Evolutionary conservation across 1,140 invertebrate species (phyloP), one percentile per base, ranked within the genome.

Genomic region (Doryteuthis pealeii): DNA sequence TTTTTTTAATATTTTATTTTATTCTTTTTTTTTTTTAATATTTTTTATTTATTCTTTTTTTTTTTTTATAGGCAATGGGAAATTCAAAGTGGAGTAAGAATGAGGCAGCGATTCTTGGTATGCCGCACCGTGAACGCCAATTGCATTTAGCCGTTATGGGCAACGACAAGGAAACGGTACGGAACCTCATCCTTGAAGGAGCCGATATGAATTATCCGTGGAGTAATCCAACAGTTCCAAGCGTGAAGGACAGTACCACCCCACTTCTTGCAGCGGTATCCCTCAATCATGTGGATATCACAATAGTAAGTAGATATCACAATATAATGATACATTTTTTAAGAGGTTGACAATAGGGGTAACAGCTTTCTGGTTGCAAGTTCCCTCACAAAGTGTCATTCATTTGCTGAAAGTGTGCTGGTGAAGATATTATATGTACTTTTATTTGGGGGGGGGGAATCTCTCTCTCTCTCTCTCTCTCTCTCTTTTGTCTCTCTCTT

Each of bases 171-270:
- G 81, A 85, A 28, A 80, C 77, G 30, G 82, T 87, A 12, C 72
- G 79, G 5, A 73, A 76, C 32, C 67, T 84, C n/a, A 76, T 80
- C 26, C 35, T 74, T 5, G 77, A 83, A 45, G 83, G 84, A n/a
- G 85, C 83, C 26, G 84, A 87, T 71, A 77, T 87, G 22, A 87
- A 87, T 74, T 86, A 86, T 71, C 86, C 86, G 5, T 87, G 85
- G 85, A 84, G 80, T 72, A 87, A 86, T 71, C 84, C 85, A 0
- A 78, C 83, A 40, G 82, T 86, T 14, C 85, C 85, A 8, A 86
- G 85, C 77, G 82, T 87, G 12, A 87, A 87, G 70, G 86, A 87
- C 73, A 86, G 86, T 58, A 86, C 83, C 14, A 87, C 86, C 2
- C 86, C 86, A 18, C 78, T 87, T 3, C 78, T 87, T 33, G 84